These are phyloP conservation scores for Watsonalla binaria DNA, from an alignment of 2,888 invertebrate species.

Conservation along the genomic window DNA sequence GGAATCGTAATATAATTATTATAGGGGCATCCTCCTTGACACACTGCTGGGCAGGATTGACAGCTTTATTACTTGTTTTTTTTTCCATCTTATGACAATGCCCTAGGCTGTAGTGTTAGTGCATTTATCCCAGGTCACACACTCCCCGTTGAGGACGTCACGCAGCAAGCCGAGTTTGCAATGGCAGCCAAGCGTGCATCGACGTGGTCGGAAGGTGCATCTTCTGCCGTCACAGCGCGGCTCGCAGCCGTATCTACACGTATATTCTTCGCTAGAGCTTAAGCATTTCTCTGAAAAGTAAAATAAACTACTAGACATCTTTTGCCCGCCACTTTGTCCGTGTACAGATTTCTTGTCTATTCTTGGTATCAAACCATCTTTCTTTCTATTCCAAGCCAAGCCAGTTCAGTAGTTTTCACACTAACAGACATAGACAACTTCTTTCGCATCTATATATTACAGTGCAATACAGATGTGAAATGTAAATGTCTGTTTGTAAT, in stretches of 20 bases:
- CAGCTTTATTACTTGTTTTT: not conserved
- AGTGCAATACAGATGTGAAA: too few relatives aligned
- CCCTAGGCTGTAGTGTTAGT: constrained; percentile 6
- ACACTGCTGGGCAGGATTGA: not conserved
- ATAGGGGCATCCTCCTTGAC: not conserved
- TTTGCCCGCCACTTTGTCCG: too few relatives aligned
- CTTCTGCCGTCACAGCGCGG: constrained; percentile 27
- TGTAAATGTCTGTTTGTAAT: too few relatives aligned
- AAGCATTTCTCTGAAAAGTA: constrained; percentile 47
- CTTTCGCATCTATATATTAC: too few relatives aligned
- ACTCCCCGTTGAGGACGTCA: constrained; percentile 25
- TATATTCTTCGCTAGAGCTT: constrained; percentile 44
- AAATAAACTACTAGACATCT: constrained; percentile 1
- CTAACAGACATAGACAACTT: too few relatives aligned
- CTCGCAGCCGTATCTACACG: constrained; percentile 56
- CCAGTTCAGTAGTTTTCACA: too few relatives aligned
- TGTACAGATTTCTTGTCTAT: too few relatives aligned
- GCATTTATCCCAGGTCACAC: constrained; percentile 24
- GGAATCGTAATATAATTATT: not conserved
- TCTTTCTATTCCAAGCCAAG: too few relatives aligned
- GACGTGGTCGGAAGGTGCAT: constrained; percentile 30
- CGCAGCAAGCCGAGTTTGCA: constrained; percentile 43
- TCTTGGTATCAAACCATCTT: too few relatives aligned
- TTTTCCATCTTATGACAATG: not conserved
- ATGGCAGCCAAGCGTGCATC: constrained; percentile 50